phyloP scores from a whole-genome alignment of 2,113 vertebrate species.

The Octodon degus region DNA sequence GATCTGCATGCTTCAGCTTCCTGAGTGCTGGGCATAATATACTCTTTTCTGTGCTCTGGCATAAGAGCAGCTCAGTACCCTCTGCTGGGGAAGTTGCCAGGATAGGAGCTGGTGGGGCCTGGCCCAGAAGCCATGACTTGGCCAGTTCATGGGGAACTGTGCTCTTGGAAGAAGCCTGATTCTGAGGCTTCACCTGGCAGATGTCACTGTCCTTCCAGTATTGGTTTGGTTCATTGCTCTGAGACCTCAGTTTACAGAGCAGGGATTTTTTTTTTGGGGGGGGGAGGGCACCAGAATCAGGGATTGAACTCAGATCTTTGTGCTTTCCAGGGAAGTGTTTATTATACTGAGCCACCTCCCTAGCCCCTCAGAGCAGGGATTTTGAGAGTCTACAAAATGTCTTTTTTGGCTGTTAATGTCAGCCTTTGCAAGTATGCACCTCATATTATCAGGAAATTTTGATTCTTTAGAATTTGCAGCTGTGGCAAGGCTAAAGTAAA shows the following conservation, averaged over 20 bases:
- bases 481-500: neutral
- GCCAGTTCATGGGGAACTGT: neutral
- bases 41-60: constrained; percentile 52
- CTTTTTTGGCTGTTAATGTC: constrained; percentile 33
- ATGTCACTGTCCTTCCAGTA: neutral
- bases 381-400: neutral
- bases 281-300: too few relatives aligned
- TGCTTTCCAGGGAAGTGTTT: too few relatives aligned
- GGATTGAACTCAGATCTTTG: too few relatives aligned
- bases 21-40: too few relatives aligned
- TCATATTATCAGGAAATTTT: neutral
- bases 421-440: neutral
- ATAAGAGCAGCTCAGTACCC: constrained; percentile 66
- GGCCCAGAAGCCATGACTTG: constrained; percentile 75
- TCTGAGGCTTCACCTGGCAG: neutral
- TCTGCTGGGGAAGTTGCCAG: constrained; percentile 76
- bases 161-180: constrained; percentile 8
- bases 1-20: too few relatives aligned
- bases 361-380: neutral
- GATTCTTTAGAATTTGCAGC: constrained; percentile 8
- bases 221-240: neutral
- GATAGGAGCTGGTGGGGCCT: constrained; percentile 74
- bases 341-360: too few relatives aligned
- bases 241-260: neutral
- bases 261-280: neutral